Conservation (phyloP, 35 echinoderm and acorn worm species). For the Heliocidaris erythrogramma region DNA sequence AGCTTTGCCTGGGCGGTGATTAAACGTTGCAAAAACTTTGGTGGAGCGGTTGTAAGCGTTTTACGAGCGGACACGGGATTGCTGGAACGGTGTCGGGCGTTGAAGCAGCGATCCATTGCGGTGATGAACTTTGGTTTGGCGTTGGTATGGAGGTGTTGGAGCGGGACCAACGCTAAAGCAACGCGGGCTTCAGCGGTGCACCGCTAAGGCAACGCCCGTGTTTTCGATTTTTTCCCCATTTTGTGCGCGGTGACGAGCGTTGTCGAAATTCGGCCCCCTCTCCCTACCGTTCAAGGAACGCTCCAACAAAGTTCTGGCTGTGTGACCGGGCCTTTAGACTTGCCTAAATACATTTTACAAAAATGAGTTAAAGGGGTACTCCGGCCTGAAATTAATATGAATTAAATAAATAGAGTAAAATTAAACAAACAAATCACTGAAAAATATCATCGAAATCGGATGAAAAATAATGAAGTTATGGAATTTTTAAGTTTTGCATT, state of each 20-base stretch:
- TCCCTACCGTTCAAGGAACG: conserved; percentile 32
- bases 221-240: not conserved
- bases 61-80: conserved; percentile 4
- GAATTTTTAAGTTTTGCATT: too few species aligned
- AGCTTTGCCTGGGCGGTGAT: conserved; percentile 24
- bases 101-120: conserved; percentile 38
- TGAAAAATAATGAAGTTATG: too few species aligned
- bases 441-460: too few species aligned
- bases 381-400: too few species aligned
- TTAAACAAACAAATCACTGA: too few species aligned
- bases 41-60: conserved; percentile 31
- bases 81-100: conserved; percentile 36
- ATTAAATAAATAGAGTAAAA: too few species aligned
- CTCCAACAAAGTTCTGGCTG: conserved; percentile 24
- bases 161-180: conserved; percentile 33
- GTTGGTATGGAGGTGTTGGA: conserved; percentile 29
- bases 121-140: conserved; percentile 14
- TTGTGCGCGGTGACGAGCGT: conserved; percentile 38
- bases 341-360: too few species aligned
- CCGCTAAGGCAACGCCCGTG: too few species aligned
- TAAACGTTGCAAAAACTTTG: conserved; percentile 32
- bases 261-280: conserved; percentile 36
- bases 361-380: too few species aligned
- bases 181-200: not conserved
- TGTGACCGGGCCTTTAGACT: conserved; percentile 19